Base-by-base conservation (phyloP, 2,797 vertebrate genomes). In the Tenualosa thibaudeaui region DNA sequence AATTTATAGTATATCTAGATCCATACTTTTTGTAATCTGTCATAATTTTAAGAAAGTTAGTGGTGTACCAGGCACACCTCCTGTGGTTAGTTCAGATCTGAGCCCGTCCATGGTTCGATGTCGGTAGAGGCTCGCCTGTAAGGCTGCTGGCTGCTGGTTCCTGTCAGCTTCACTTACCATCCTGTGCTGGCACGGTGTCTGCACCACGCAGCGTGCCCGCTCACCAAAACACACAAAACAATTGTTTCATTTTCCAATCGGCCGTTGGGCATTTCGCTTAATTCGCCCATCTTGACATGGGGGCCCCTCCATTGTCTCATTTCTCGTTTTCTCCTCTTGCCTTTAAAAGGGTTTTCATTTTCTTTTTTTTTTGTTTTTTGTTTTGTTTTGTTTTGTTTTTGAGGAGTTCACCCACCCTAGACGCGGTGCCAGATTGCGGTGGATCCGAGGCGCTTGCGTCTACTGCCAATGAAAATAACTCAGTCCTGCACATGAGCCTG, bases 381-480 rank as follows among this genome's bases (percentile, higher is more conserved):
- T 62, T 62, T 65, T 84, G 68, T n/a, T 49, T 68, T 19, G 51
- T 37, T 13, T 46, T 40, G n/a, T 82, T 82, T 85, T 50, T 58
- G 13, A 83, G 81, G 82, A 65, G 75, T 84, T 68, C 51, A 58
- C 81, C 26, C 82, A 82, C 58, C 83, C 50, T 75, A 31, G 62
- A 88, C 46, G 82, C 81, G 37, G 40, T 37, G 81, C 58, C 82
- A 60, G n/a, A 62, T 81, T 86, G n/a, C 9, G 86, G 78, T 85
- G 19, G 60, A 84, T 86, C 65, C 71, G 85, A 37, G 37, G 56
- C 78, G 85, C 84, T 75, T 31, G 46, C 85, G 82, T 88, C 82
- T 85, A 22, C 62, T 85, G 87, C 88, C 81, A 90, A 88, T 75
- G 53, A 87, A 86, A 91, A 90, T 83, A 89, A 85, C 40, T 84